A percentile compares a stretch with the other conserved stretches of the same genome.
Evolutionary conservation across 2,888 invertebrate species (phyloP).

Genomic region (Cyclophora punctaria): DNA sequence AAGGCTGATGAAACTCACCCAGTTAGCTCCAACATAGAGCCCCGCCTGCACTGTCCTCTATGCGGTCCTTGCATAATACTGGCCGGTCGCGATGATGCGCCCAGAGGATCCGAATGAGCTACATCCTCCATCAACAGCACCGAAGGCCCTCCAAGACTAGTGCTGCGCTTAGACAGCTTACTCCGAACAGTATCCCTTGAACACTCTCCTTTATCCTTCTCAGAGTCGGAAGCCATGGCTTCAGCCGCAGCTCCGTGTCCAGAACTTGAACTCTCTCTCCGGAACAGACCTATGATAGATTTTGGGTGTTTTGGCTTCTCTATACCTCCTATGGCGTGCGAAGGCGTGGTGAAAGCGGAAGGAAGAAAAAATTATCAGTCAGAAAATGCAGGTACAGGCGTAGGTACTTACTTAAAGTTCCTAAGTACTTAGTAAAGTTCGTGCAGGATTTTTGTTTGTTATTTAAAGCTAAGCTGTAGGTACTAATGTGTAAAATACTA

Average conservation of each 20-base stretch:
- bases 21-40: constrained; percentile 88
- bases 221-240: constrained; percentile 74
- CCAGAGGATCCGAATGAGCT: constrained; percentile 76
- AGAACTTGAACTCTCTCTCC: constrained; percentile 87
- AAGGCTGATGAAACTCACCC: constrained; percentile 70
- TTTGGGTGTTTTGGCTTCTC: constrained; percentile 89
- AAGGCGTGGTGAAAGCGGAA: constrained; percentile 35
- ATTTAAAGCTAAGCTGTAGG: not conserved
- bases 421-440: constrained; percentile 3
- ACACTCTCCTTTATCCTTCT: constrained; percentile 61
- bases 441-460: constrained; percentile 4
- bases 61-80: constrained; percentile 76
- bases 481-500: not conserved
- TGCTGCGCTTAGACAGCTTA: constrained; percentile 61
- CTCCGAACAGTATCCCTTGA: constrained; percentile 55
- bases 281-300: constrained; percentile 92
- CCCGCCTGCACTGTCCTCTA: constrained; percentile 81
- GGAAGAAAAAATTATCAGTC: constrained; percentile 37
- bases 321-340: constrained; percentile 80
- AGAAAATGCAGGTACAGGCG: constrained; percentile 28
- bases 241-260: constrained; percentile 74
- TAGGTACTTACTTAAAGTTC: constrained; percentile 14
- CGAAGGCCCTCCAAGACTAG: constrained; percentile 66
- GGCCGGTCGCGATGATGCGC: constrained; percentile 77
- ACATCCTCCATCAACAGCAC: constrained; percentile 78